Percentiles rank a stretch among this genome's conserved stretches.
Evolutionary conservation across 2,888 invertebrate genomes (phyloP).

Genomic region (Podabrus alpinus): DNA sequence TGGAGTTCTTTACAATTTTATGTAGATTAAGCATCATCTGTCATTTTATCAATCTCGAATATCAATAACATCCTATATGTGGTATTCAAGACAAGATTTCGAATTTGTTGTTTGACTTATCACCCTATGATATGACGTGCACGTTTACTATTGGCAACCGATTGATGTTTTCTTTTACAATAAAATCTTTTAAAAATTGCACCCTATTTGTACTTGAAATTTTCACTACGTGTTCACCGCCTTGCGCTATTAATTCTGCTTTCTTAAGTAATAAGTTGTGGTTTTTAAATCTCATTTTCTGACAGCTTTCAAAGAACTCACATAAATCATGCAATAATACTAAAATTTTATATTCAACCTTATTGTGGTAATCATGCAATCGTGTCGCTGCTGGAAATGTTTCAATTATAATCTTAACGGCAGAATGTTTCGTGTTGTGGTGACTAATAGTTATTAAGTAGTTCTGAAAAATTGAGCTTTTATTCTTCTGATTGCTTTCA

Average conservation of each 20-base stretch:
- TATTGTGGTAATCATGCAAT: not conserved
- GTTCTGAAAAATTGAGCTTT: not conserved
- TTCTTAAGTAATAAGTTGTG: not conserved
- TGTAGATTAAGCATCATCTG: not conserved
- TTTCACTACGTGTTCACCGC: not conserved
- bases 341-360: not conserved
- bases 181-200: not conserved
- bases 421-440: not conserved
- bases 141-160: conserved; percentile 12
- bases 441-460: not conserved
- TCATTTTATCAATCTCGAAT: not conserved
- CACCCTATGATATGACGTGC: conserved; percentile 3
- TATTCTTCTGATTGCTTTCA: not conserved
- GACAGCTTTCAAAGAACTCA: not conserved
- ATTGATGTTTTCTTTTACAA: conserved; percentile 11
- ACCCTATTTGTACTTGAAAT: not conserved
- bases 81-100: not conserved
- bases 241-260: not conserved
- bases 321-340: not conserved
- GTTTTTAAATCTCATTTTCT: not conserved
- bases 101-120: conserved; percentile 6
- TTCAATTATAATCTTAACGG: not conserved
- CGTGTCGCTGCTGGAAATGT: not conserved
- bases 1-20: not conserved
- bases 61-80: not conserved